Evolutionary conservation across 2,797 vertebrate genomes (phyloP).

Genomic region (Scarus forsteni): DNA sequence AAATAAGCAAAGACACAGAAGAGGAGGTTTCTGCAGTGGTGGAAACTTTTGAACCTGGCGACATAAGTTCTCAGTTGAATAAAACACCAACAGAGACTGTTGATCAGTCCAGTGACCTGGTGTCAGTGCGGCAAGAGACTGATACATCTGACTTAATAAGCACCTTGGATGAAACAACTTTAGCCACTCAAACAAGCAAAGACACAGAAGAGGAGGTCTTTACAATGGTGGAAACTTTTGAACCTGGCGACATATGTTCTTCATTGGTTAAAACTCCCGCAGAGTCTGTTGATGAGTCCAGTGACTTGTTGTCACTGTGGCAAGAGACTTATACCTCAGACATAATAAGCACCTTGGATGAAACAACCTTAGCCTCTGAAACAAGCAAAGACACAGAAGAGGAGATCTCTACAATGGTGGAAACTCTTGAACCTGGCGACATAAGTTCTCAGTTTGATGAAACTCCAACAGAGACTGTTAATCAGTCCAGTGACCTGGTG

Average conservation of each 20-base stretch:
- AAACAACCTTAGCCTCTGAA: constrained; percentile 4
- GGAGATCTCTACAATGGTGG: background rate
- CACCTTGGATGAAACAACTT: background rate
- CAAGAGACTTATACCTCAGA: background rate
- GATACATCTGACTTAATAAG: background rate
- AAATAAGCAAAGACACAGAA: constrained; percentile 23
- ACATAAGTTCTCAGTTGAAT: constrained; percentile 9
- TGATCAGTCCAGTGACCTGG: constrained; percentile 18
- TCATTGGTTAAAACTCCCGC: constrained; percentile 16
- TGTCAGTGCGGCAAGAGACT: constrained; percentile 15
- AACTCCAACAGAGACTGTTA: background rate
- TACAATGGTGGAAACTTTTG: constrained; percentile 3
- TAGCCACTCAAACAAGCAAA: constrained; percentile 23
- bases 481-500: no score
- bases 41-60: constrained; percentile 8
- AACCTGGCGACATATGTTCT: constrained; percentile 14
- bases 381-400: constrained; percentile 24
- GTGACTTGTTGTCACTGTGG: constrained; percentile 16
- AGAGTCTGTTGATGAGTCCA: background rate
- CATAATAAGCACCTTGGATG: background rate
- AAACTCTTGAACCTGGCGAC: constrained; percentile 9
- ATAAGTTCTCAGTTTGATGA: constrained; percentile 17
- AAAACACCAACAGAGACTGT: constrained; percentile 10
- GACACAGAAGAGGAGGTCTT: constrained; percentile 9
- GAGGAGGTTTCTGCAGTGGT: constrained; percentile 6